Conservation (phyloP, 2,888 invertebrate genomes). For the Leucozona laternaria region DNA sequence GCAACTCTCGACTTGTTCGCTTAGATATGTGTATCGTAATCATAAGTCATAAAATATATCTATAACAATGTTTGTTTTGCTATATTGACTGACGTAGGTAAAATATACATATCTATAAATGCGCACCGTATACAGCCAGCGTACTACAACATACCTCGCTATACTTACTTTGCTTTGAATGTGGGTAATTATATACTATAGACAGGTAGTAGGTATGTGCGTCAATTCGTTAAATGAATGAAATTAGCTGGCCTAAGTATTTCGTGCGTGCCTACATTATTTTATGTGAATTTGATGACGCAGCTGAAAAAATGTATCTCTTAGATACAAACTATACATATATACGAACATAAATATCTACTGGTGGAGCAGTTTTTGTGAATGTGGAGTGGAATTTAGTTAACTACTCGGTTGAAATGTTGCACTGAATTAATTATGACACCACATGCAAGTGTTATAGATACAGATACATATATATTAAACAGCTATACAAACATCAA, state of each 20-base stretch:
- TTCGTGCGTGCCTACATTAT: slow-evolving; percentile 18
- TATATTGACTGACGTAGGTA: background rate
- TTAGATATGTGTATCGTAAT: background rate
- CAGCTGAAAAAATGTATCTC: slow-evolving; percentile 4
- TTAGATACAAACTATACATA: background rate
- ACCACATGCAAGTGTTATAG: slow-evolving; percentile 60
- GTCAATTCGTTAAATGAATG: slow-evolving; percentile 63
- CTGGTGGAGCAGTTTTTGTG: slow-evolving; percentile 22
- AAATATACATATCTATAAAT: background rate
- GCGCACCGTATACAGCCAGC: background rate
- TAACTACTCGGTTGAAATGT: slow-evolving; percentile 35
- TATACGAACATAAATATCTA: too few species aligned
- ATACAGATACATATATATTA: background rate
- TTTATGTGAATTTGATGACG: slow-evolving; percentile 21
- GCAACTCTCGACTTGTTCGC: background rate
- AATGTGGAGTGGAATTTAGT: slow-evolving; percentile 19
- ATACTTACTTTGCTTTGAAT: slow-evolving; percentile 51
- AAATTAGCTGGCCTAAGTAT: slow-evolving; percentile 44
- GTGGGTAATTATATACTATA: slow-evolving; percentile 26
- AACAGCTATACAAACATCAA: background rate
- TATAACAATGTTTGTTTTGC: background rate
- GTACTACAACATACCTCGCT: background rate
- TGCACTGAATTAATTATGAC: slow-evolving; percentile 68
- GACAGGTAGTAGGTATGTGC: slow-evolving; percentile 26
- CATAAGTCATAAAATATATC: slow-evolving; percentile 19